Evolutionary conservation across 2,888 invertebrate genomes (phyloP).

Genomic region (Drymonia ruficornis): DNA sequence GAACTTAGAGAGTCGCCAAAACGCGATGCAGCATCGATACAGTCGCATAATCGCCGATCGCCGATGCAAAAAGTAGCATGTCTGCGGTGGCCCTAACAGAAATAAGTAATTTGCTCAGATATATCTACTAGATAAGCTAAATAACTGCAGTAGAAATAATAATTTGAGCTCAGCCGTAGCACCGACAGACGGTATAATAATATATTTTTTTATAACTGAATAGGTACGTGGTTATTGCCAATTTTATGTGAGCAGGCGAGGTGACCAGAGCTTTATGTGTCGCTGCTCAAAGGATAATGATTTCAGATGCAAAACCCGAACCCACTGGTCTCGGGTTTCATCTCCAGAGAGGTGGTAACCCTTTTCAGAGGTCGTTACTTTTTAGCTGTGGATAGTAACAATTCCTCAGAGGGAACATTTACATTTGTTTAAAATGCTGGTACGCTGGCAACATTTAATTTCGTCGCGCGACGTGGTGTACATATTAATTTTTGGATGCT

Average conservation of each 20-base stretch:
- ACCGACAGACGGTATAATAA: background rate
- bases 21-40: too few species aligned
- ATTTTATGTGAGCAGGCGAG: conserved; percentile 24
- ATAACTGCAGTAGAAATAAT: too few species aligned
- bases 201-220: too few species aligned
- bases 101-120: too few species aligned
- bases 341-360: conserved; percentile 50
- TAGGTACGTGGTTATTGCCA: conserved; percentile 4
- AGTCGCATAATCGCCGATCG: too few species aligned
- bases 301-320: conserved; percentile 50
- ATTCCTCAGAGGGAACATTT: conserved; percentile 46
- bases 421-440: conserved; percentile 53
- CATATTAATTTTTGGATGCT: conserved; percentile 34
- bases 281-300: conserved; percentile 51
- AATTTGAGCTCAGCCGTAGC: background rate
- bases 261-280: conserved; percentile 36
- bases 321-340: conserved; percentile 46
- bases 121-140: too few species aligned
- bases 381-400: conserved; percentile 49
- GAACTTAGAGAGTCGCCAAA: too few species aligned
- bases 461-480: conserved; percentile 34
- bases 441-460: conserved; percentile 50
- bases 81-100: too few species aligned
- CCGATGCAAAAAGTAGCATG: too few species aligned
- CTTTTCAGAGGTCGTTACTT: conserved; percentile 54